A percentile compares a stretch with the other conserved stretches of the same genome.
phyloP scores from a whole-genome alignment of 1,140 invertebrate species.

The Pseudobourletiella spinata region DNA sequence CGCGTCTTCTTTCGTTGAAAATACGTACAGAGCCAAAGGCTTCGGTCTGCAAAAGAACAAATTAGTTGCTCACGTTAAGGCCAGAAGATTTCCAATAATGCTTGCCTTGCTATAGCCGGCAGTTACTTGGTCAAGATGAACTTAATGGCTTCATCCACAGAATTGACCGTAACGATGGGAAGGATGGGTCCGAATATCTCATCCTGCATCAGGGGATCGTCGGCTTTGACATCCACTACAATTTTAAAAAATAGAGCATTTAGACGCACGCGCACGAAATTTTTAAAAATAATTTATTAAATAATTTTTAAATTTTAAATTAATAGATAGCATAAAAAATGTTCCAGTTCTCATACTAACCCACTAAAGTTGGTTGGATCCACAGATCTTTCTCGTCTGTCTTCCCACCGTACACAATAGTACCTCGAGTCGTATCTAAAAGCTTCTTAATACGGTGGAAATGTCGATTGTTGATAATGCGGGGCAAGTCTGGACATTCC shows the following conservation, averaged over 20 bases:
- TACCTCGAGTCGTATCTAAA: slow-evolving; percentile 32
- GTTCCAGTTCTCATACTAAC: slow-evolving; percentile 40
- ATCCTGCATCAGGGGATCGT: slow-evolving; percentile 20
- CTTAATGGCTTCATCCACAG: slow-evolving; percentile 76
- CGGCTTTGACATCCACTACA: slow-evolving; percentile 8
- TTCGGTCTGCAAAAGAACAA: slow-evolving; percentile 37
- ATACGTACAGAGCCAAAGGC: slow-evolving; percentile 80
- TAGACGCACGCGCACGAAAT: background rate
- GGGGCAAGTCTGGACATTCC: slow-evolving; percentile 42
- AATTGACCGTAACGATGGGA: slow-evolving; percentile 43
- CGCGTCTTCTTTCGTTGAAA: slow-evolving; percentile 62
- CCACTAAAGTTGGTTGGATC: slow-evolving; percentile 46
- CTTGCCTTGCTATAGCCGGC: background rate
- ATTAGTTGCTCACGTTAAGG: background rate
- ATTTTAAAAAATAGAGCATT: background rate
- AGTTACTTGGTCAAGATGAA: slow-evolving; percentile 53
- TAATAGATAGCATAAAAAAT: background rate
- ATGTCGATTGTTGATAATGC: slow-evolving; percentile 28
- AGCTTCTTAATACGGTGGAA: slow-evolving; percentile 20
- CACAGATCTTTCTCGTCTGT: slow-evolving; percentile 42
- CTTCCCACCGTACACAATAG: slow-evolving; percentile 44
- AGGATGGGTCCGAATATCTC: slow-evolving; percentile 49
- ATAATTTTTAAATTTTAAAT: background rate
- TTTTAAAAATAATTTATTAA: background rate
- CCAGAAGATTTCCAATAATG: background rate